These are phyloP conservation scores for Zygogramma bicolorata DNA, from an alignment of 2,888 invertebrate genomes.

Conservation along the genomic window DNA sequence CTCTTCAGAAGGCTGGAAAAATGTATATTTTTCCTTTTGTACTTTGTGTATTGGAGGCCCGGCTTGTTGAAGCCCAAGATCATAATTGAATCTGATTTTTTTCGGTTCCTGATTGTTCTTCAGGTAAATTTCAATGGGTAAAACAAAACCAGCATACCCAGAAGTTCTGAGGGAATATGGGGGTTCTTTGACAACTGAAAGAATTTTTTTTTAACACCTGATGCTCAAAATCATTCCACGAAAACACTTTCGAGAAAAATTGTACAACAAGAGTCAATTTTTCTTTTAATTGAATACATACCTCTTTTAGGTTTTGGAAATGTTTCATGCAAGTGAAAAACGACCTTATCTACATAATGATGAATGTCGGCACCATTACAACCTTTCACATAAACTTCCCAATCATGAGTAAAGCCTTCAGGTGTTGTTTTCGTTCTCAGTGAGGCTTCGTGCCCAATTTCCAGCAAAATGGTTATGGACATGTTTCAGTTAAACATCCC, in stretches of 20 bases:
- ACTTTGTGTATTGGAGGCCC: constrained; percentile 79
- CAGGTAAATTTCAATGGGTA: constrained; percentile 91
- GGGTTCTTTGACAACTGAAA: constrained; percentile 89
- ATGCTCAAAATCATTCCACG: background rate
- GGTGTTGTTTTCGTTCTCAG: constrained; percentile 84
- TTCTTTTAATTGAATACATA: no score
- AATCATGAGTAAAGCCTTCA: constrained; percentile 96
- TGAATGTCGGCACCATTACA: constrained; percentile 88
- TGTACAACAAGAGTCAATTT: no score
- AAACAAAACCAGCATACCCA: constrained; percentile 94
- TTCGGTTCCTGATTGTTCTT: constrained; percentile 92
- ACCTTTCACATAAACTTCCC: constrained; percentile 95
- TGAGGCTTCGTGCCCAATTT: constrained; percentile 92
- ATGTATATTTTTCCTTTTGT: constrained; percentile 85
- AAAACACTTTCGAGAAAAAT: no score
- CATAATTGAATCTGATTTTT: constrained; percentile 86
- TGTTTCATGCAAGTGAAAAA: constrained; percentile 91
- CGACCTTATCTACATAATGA: constrained; percentile 92
- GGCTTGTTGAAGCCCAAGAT: constrained; percentile 83
- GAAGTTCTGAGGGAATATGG: constrained; percentile 92
- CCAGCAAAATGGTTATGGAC: constrained; percentile 85
- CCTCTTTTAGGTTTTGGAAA: constrained; percentile 93
- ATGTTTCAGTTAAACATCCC: constrained; percentile 64
- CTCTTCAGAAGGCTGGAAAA: constrained; percentile 89
- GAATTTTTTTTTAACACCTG: background rate